A percentile compares a stretch with the other conserved stretches of the same genome.
phyloP scores from a whole-genome alignment of 2,797 vertebrate species.

The Limosa lapponica region DNA sequence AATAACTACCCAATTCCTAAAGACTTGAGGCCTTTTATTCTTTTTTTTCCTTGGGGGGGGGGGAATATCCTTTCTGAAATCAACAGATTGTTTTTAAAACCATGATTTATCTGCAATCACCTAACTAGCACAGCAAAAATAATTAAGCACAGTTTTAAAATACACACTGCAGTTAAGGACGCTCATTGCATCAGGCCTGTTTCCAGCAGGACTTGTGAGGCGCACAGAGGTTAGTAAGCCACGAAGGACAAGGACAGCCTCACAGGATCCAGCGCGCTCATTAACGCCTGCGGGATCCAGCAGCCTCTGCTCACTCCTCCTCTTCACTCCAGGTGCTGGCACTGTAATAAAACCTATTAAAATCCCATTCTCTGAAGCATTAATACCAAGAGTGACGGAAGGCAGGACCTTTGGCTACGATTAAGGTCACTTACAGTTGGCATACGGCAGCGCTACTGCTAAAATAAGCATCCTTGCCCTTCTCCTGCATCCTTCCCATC shows the following conservation, averaged over 20 bases:
- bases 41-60: accelerated
- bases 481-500: background rate
- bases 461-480: slow-evolving; percentile 4
- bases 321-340: background rate
- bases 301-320: background rate
- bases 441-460: accelerated
- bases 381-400: background rate
- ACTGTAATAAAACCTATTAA: background rate
- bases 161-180: background rate
- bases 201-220: background rate
- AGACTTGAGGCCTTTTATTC: background rate
- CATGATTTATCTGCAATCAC: background rate
- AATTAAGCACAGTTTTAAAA: background rate
- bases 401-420: background rate
- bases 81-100: background rate
- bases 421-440: background rate
- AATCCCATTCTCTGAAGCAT: background rate
- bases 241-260: background rate
- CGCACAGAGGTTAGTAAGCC: background rate
- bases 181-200: background rate
- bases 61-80: background rate
- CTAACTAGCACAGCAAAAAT: background rate
- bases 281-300: background rate
- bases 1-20: background rate
- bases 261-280: background rate